These are phyloP conservation scores for Hoplostethus atlanticus DNA, from an alignment of 2,797 vertebrate genomes.

Conservation along the genomic window DNA sequence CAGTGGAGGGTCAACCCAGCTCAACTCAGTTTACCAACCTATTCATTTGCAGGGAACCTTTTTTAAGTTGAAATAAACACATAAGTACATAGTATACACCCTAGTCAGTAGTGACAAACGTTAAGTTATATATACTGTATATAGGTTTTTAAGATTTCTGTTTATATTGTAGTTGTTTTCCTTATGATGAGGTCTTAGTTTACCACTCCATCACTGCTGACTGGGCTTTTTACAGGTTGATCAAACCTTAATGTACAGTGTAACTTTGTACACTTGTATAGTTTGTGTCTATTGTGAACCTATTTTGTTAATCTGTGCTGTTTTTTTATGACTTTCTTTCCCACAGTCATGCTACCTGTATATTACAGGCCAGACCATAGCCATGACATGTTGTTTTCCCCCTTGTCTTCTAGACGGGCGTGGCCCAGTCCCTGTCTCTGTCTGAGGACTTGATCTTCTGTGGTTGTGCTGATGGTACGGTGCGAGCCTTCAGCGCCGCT, in stretches of 20 bases:
- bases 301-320: not conserved
- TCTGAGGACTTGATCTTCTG: constrained; percentile 95
- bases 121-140: no score
- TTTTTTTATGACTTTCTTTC: not conserved
- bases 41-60: not conserved
- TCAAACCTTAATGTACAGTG: not conserved
- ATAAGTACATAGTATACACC: no score
- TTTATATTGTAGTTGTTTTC: no score
- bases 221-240: not conserved
- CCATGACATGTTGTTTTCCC: not conserved
- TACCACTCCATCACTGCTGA: not conserved
- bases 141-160: no score
- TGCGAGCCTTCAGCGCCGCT: constrained; percentile 89
- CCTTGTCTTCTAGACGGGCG: constrained; percentile 84
- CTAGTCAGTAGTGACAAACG: no score
- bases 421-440: constrained; percentile 92
- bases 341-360: not conserved
- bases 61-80: no score
- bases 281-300: not conserved
- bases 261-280: not conserved
- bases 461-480: constrained; percentile 93
- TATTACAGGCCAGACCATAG: not conserved
- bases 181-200: not conserved
- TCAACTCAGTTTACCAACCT: not conserved
- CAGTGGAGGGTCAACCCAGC: not conserved